Percentiles rank a stretch among this genome's conserved stretches.
These are phyloP conservation scores for Sesamia nonagrioides DNA, from an alignment of 1,140 invertebrate species.

Conservation along the genomic window DNA sequence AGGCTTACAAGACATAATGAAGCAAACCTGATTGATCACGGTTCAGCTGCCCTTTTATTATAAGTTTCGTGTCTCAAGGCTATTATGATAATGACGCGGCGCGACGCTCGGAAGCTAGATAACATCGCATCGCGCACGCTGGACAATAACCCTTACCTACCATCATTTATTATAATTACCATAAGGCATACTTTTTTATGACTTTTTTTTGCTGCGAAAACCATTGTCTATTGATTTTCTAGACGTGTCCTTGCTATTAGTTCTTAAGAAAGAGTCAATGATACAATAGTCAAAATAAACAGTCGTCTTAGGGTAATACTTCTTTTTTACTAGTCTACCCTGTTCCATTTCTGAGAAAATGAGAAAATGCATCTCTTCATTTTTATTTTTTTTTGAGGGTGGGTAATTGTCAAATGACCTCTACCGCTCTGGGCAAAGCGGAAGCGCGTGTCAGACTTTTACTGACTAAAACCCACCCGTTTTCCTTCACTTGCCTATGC, in stretches of 20 bases:
- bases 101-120: slow-evolving; percentile 81
- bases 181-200: slow-evolving; percentile 59
- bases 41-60: slow-evolving; percentile 66
- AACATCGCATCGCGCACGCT: slow-evolving; percentile 81
- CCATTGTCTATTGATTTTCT: not conserved
- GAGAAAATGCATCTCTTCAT: too few relatives aligned
- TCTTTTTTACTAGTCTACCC: not conserved
- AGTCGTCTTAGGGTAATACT: not conserved
- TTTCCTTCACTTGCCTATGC: too few relatives aligned
- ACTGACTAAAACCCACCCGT: too few relatives aligned
- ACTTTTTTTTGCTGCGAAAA: not conserved
- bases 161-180: slow-evolving; percentile 74
- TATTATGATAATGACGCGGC: slow-evolving; percentile 82
- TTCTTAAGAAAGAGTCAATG: too few relatives aligned
- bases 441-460: too few relatives aligned
- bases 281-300: not conserved
- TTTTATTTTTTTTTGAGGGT: too few relatives aligned
- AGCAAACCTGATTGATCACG: slow-evolving; percentile 76
- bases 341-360: too few relatives aligned
- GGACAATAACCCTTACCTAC: slow-evolving; percentile 82
- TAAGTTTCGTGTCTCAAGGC: slow-evolving; percentile 79
- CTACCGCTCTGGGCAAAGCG: too few relatives aligned
- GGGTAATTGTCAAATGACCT: too few relatives aligned
- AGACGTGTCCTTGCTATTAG: not conserved
- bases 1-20: slow-evolving; percentile 56